phyloP scores from a whole-genome alignment of 1,140 invertebrate genomes.

The Kradibia gibbosae region DNA sequence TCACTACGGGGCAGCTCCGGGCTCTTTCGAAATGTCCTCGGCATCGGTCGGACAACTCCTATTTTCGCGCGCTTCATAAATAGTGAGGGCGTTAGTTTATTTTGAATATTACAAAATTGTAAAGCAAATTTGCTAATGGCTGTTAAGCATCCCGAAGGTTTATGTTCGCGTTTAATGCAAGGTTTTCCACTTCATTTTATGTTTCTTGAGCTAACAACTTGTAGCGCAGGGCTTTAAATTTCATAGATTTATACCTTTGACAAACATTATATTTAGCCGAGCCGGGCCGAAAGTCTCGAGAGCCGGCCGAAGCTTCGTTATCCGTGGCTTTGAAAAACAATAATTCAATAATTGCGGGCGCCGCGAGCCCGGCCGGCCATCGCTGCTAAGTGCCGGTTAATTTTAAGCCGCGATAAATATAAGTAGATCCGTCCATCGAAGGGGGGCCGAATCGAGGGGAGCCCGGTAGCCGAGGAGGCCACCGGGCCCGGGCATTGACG shows the following conservation, averaged over 20 bases:
- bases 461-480: no score
- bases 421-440: no score
- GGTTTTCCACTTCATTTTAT: not conserved
- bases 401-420: no score
- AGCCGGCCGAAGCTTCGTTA: not conserved
- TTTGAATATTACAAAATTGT: not conserved
- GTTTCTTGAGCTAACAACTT: not conserved
- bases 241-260: not conserved
- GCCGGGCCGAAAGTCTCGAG: no score
- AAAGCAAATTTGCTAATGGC: not conserved
- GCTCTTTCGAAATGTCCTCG: no score
- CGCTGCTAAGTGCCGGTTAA: no score
- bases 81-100: not conserved
- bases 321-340: not conserved
- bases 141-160: not conserved
- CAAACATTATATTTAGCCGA: not conserved
- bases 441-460: constrained; percentile 1
- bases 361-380: not conserved
- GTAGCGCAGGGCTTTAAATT: not conserved
- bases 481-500: no score
- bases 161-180: not conserved
- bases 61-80: not conserved
- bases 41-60: not conserved
- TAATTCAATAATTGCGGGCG: not conserved
- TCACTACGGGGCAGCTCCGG: not conserved